Evolutionary conservation across 2,797 vertebrate genomes (phyloP).

Genomic region (Sebastes umbrosus): DNA sequence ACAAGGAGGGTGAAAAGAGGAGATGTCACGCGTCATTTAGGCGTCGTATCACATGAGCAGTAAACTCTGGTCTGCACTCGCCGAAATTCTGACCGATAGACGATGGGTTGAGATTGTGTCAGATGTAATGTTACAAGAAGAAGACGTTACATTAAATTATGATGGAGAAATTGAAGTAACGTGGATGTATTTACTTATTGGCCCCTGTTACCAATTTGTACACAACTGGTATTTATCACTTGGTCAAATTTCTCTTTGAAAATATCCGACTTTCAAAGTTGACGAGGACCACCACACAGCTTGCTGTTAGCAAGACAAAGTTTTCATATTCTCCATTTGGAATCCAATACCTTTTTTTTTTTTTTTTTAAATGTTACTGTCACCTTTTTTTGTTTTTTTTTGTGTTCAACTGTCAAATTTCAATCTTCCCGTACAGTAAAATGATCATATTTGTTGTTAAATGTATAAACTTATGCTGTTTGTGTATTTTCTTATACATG

Average conservation of each 20-base stretch:
- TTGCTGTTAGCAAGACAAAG: background rate
- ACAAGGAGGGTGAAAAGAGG: background rate
- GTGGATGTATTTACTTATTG: background rate
- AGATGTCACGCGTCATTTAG: no score
- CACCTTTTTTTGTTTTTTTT: background rate
- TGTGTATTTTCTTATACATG: background rate
- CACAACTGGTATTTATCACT: background rate
- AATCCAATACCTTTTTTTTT: background rate
- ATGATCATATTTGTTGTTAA: background rate
- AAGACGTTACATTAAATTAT: background rate
- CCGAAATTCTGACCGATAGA: no score
- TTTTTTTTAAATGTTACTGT: background rate
- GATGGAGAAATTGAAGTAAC: background rate
- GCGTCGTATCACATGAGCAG: no score
- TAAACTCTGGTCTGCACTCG: no score
- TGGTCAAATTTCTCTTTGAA: background rate
- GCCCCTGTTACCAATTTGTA: background rate
- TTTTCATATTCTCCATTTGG: background rate
- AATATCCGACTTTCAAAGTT: slow-evolving; percentile 11
- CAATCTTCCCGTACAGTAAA: background rate
- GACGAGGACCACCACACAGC: background rate
- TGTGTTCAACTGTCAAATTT: background rate
- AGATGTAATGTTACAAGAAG: background rate
- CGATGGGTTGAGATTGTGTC: no score
- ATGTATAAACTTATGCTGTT: background rate